Evolutionary conservation across 2,113 vertebrate species (phyloP), one percentile per base, ranked within the genome.

Genomic region (Lepus europaeus): DNA sequence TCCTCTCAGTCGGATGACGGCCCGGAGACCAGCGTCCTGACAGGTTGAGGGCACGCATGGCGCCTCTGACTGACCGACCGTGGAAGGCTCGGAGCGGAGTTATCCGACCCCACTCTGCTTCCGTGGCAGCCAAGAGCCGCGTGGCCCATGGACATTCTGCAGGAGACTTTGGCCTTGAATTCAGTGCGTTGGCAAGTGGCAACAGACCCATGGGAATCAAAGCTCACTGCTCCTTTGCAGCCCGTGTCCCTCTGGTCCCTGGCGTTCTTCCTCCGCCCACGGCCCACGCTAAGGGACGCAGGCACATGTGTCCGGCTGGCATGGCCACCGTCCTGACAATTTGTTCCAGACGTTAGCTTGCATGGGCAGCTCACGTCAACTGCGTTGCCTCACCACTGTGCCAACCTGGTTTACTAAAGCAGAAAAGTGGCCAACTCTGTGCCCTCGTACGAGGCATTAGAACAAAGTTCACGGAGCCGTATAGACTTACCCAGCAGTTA

Each of bases 61-160:
- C 29, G 6, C 9, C 29, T 0, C 16, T 78, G 22, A 10, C n/a
- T 13, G 45, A n/a, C 19, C 1, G 2, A 25, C 1, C n/a, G 29
- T 3, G 17, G 12, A 16, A 66, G 0, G 59, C 80, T n/a, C 49
- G 19, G 25, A 9, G 25, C 17, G 25, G 14, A 29, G 27, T 49
- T 9, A 49, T 29, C 45, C 4, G 0, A 76, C 22, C 8, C 14
- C 19, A 14, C 6, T 63, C 31, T 25, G 4, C 87, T 63, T 49
- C 69, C 17, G 13, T 1, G 27, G 14, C 20, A 14, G 5, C 6
- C n/a, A 11, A 39, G 45, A 66, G 45, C 70, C 5, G 3, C 53
- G 13, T 49, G 39, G 51, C 25, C 31, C 8, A 3, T 7, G 13
- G 63, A 63, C 4, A 2, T 23, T 61, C 63, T 1, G 4, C 79